Evolutionary conservation across 2,797 vertebrate genomes (phyloP), one percentile per base, ranked within the genome.

Genomic region (Pseudochromis fuscus): DNA sequence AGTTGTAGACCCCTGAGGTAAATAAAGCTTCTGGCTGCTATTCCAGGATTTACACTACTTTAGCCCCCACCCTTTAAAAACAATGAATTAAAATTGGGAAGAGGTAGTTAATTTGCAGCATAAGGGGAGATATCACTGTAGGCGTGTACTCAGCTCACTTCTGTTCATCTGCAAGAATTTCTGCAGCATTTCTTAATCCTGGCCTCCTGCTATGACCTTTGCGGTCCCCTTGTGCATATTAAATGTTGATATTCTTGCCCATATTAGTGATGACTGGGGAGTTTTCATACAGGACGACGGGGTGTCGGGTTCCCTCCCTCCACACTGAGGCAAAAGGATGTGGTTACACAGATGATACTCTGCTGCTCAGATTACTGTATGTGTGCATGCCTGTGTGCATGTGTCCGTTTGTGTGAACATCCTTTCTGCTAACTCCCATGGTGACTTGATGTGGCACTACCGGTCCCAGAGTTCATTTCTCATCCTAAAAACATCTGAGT

Each of bases 211-310:
- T 69, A 0, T 81, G 89, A 89, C 89, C 89, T 91, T 51, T 85
- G 80, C 9, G 7, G 72, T 88, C 65, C 69, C 86, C 76, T 83
- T 81, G 85, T 81, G 84, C 83, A 83, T 90, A 88, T 88, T 90
- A 85, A 87, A 86, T 91, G 89, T 51, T 87, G 82, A 89, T 86
- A 86, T 88, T 88, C 40, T 62, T 85, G 77, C 84, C 81, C 75
- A 84, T 87, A 84, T 85, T 86, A 82, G 85, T 86, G 89, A 88
- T 90, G 89, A 92, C 87, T 78, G 12, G 53, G 82, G 85, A 72
- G 76, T 91, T 89, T 87, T 87, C 74, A 75, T 65, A 53, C 65
- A 83, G 68, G 77, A 68, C 66, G 11, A 52, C 25, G 60, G 28
- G 59, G 87, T 87, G 79, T 91, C 65, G 7, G 67, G 74, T 91